These are phyloP conservation scores for Phymanthus crucifer DNA, from an alignment of 92 coral and sea anemone species.

Conservation along the genomic window DNA sequence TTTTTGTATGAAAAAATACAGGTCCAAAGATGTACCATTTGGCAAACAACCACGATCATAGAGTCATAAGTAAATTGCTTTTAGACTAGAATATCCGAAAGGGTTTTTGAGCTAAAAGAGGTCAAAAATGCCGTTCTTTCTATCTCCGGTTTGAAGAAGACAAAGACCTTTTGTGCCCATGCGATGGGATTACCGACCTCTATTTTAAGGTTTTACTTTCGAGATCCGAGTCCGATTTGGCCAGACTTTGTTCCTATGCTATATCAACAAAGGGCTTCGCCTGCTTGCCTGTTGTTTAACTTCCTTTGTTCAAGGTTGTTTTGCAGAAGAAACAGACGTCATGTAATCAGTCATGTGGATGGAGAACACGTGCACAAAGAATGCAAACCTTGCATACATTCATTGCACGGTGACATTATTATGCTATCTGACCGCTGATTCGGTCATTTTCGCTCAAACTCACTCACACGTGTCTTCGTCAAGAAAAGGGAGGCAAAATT, in stretches of 20 bases:
- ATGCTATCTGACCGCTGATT: not conserved
- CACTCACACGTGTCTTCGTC: conserved; percentile 7
- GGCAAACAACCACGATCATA: too few relatives aligned
- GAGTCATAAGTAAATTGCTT: too few relatives aligned
- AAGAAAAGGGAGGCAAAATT: conserved; percentile 18
- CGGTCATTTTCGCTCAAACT: not conserved
- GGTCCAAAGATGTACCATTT: not conserved
- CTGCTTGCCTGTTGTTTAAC: conserved; percentile 25
- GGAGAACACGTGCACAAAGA: conserved; percentile 46
- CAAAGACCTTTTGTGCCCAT: not conserved
- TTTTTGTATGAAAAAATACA: not conserved
- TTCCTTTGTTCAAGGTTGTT: conserved; percentile 28
- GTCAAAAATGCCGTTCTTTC: too few relatives aligned
- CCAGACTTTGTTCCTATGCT: conserved; percentile 31
- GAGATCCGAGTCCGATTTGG: conserved; percentile 9
- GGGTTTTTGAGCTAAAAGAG: too few relatives aligned
- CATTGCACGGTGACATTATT: conserved; percentile 33
- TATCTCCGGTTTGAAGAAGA: not conserved
- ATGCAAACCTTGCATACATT: conserved; percentile 22
- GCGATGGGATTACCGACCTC: not conserved
- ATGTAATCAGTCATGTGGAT: conserved; percentile 37
- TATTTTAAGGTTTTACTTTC: not conserved
- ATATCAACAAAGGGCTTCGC: not conserved
- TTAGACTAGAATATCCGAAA: too few relatives aligned
- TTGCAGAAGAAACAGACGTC: conserved; percentile 24